phyloP scores from a whole-genome alignment of 2,888 invertebrate genomes.

The Cerceris rybyensis region DNA sequence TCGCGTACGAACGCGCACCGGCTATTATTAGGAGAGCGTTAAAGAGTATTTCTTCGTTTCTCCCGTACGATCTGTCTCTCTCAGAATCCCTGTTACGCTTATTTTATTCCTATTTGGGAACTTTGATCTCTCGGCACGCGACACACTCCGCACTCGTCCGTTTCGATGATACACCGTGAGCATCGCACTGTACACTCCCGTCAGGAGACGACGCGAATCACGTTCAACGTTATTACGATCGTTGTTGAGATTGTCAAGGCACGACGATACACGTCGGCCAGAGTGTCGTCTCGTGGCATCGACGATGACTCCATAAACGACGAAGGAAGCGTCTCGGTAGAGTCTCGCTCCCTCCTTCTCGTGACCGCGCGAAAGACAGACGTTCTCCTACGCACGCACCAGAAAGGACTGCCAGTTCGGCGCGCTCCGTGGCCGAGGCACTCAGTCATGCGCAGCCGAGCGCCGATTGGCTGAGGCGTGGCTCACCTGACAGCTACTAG shows the following conservation, averaged over 20 bases:
- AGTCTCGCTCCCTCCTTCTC: constrained; percentile 41
- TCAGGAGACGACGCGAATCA: constrained; percentile 2
- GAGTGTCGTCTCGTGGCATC: neutral
- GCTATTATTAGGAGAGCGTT: constrained; percentile 73
- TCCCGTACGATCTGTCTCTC: constrained; percentile 45
- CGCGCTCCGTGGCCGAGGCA: constrained; percentile 47
- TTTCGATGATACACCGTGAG: too few relatives aligned
- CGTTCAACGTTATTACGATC: too few relatives aligned
- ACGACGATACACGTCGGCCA: neutral
- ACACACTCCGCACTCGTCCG: too few relatives aligned
- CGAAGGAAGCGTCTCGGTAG: constrained; percentile 33
- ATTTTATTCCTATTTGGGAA: neutral
- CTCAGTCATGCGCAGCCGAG: constrained; percentile 67
- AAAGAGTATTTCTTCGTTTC: constrained; percentile 57
- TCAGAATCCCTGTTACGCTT: constrained; percentile 1
- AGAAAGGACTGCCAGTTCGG: constrained; percentile 74
- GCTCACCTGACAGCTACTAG: constrained; percentile 51
- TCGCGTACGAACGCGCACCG: constrained; percentile 63
- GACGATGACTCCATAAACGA: constrained; percentile 17
- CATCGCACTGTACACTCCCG: constrained; percentile 16
- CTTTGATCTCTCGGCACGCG: neutral
- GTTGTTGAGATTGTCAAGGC: too few relatives aligned
- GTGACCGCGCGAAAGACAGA: constrained; percentile 59
- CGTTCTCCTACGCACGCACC: constrained; percentile 76
- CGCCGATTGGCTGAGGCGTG: constrained; percentile 69